Evolutionary conservation across 35 echinoderm and acorn worm genomes (phyloP), one percentile per base, ranked within the genome.

Genomic region (Amphiura filiformis): DNA sequence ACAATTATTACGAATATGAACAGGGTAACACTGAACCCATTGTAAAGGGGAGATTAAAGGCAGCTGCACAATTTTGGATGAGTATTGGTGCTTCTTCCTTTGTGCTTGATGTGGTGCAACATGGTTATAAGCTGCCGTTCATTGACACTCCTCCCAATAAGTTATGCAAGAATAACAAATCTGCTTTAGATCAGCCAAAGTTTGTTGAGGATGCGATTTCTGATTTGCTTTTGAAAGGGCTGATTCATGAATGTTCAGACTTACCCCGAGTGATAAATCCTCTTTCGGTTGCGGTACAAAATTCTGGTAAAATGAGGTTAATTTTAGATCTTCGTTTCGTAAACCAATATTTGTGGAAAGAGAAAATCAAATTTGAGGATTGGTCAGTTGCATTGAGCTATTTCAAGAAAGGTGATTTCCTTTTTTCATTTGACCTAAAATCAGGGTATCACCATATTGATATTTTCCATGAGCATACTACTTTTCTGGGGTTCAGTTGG

Each of bases 281-380:
- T 17, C 76, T 90, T 18, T 33, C 52, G 1, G 52, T 65, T 56
- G 37, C 47, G 76, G 64, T 57, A 26, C 80, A 82, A 82, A 3
- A 36, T 18, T 82, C 37, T 17, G 82, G 65, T 1, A 91, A 91
- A n/a, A n/a, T n/a, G n/a, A n/a, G n/a, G n/a, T n/a, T n/a, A n/a
- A n/a, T n/a, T n/a, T n/a, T n/a, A n/a, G 36, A 36, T 32, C 41
- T 76, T 33, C 13, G 82, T 9, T 61, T 78, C 17, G 4, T 85
- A 28, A 91, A 91, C 35, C 34, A 75, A 18, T 83, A 57, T 91
- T 39, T 91, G 2, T 76, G 64, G 49, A 91, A 91, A 36, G 7
- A 52, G 0, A 77, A 90, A 26, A 84, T 90, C 11, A 75, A 84
- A 37, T 77, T 70, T n/a, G 88, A 89, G 18, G 37, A 87, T n/a